Percentiles rank a stretch among this genome's conserved stretches.
Conservation (phyloP, 2,113 vertebrate genomes). For the Willisornis vidua region DNA sequence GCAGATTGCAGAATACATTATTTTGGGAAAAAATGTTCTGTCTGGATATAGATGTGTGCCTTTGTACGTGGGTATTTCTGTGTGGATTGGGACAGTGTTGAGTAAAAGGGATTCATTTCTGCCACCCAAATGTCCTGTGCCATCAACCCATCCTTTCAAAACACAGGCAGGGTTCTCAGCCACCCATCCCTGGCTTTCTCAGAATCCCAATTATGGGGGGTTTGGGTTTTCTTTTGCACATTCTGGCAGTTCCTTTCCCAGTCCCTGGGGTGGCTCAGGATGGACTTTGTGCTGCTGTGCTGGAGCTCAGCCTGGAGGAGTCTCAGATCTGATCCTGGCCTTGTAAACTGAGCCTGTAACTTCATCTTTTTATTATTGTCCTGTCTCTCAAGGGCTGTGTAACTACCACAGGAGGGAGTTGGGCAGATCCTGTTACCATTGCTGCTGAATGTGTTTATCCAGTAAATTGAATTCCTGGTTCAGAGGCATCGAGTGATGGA, state of each 20-base stretch:
- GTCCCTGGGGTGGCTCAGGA: background rate
- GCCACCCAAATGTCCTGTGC: background rate
- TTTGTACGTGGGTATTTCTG: background rate
- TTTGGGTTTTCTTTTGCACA: background rate
- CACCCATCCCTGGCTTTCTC: background rate
- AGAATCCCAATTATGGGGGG: accelerated
- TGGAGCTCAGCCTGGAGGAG: background rate
- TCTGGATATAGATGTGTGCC: background rate
- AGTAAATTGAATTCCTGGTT: background rate
- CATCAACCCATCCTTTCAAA: background rate
- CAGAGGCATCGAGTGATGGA: background rate
- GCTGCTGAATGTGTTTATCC: background rate
- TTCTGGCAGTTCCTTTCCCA: background rate
- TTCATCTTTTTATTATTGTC: background rate
- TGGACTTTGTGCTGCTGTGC: background rate
- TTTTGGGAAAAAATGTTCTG: background rate
- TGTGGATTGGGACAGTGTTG: background rate
- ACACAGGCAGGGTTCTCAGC: background rate
- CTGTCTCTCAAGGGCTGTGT: background rate
- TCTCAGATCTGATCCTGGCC: background rate
- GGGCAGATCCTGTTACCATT: background rate
- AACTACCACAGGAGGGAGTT: background rate
- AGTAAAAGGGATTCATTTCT: background rate
- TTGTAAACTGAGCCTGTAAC: background rate
- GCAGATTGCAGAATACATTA: background rate